These are phyloP conservation scores for Halcyon badia DNA, from an alignment of 2,797 vertebrate species.

Conservation along the genomic window DNA sequence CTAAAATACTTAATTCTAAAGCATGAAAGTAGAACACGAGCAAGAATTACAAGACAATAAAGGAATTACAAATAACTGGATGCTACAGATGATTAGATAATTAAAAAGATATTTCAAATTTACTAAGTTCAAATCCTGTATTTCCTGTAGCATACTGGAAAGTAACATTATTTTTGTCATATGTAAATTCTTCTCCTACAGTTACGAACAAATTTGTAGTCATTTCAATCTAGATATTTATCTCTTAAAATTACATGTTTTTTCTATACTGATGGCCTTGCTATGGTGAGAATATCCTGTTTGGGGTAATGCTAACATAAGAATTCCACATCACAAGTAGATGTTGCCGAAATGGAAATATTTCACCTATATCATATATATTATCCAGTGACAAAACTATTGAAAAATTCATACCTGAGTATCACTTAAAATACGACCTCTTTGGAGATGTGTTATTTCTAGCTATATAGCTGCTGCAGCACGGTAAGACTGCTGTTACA, in stretches of 20 bases:
- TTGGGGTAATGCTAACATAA: background rate
- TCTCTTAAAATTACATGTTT: background rate
- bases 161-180: background rate
- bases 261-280: background rate
- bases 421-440: background rate
- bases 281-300: background rate
- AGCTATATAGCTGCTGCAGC: background rate
- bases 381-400: background rate
- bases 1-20: background rate
- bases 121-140: background rate
- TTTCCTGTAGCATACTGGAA: background rate
- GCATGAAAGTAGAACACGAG: background rate
- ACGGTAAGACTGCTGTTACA: accelerated
- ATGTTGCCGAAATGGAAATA: background rate
- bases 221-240: background rate
- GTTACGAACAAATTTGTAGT: background rate
- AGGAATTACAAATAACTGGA: background rate
- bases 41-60: background rate
- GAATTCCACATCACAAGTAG: background rate
- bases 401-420: constrained; percentile 14
- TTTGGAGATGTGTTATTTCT: background rate
- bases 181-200: background rate
- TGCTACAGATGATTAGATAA: background rate
- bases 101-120: background rate
- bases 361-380: background rate